These are phyloP conservation scores for Gymnothorax javanicus DNA, from an alignment of 2,797 vertebrate species.

Conservation along the genomic window DNA sequence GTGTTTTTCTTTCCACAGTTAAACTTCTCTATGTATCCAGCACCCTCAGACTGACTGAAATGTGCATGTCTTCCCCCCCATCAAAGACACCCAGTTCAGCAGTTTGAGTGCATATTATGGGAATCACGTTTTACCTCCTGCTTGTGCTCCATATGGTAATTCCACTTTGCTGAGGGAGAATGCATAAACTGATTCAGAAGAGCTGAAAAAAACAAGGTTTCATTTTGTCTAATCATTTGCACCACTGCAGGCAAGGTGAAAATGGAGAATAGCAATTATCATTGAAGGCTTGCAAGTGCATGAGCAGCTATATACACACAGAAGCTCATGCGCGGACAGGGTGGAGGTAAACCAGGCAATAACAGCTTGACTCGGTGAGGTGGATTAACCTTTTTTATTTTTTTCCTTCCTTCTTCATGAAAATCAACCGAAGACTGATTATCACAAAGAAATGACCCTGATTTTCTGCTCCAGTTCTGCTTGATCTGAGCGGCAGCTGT, in stretches of 20 bases:
- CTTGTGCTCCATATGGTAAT: neutral
- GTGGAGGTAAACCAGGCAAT: neutral
- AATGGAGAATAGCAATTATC: neutral
- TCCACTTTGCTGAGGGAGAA: neutral
- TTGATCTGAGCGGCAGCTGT: slow-evolving; percentile 65
- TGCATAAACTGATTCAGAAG: neutral
- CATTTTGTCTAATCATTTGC: neutral
- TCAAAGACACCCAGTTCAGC: no score
- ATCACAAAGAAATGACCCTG: slow-evolving; percentile 59
- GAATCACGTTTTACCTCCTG: neutral
- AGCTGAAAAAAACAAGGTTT: neutral
- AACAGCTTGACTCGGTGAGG: neutral
- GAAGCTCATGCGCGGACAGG: neutral
- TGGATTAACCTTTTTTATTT: neutral
- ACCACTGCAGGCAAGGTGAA: neutral
- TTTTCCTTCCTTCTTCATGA: neutral
- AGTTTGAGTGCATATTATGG: neutral
- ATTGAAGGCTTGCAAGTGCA: neutral
- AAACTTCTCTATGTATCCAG: no score
- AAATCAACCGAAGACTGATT: slow-evolving; percentile 46
- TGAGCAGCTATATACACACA: neutral
- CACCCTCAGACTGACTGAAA: no score
- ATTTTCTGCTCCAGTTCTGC: slow-evolving; percentile 72
- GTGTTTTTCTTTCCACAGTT: no score
- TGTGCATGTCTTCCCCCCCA: no score